Evolutionary conservation across 2,888 invertebrate species (phyloP), one percentile per base, ranked within the genome.

Genomic region (Stenotaenia linearis): DNA sequence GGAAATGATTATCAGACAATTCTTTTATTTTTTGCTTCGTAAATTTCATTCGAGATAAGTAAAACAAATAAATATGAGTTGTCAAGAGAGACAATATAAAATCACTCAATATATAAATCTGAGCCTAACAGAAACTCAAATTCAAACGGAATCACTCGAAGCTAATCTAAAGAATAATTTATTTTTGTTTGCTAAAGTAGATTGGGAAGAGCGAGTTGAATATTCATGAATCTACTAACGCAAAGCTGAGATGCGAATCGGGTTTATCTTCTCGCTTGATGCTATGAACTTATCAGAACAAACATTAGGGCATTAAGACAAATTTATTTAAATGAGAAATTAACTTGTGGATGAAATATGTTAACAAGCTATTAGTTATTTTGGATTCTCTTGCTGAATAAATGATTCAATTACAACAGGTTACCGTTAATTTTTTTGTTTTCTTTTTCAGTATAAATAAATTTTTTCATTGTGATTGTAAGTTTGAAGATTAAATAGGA

Each of bases 291-390:
- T 28, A 69, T 69, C 69, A 28, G 69, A n/a, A 28, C 69, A 69
- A 69, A 69, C 69, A 69, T 69, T 61, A 61, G 21, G 23, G 9
- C 21, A 61, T 61, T 61, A 61, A 61, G 61, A 61, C 61, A 61
- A 0, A 61, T 61, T 69, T 69, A 69, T 69, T 69, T 28, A 69
- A 69, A 69, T 69, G 69, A 69, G 28, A 69, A 69, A 10, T 69
- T 28, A 69, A 28, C 69, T 69, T 69, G 1, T 23, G 23, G 69
- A 3, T 69, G 10, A 28, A 28, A 69, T 69, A 56, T 28, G 23
- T 69, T 69, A 28, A 28, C 21, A 21, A 21, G 6, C 6, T 10
- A 21, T 56, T 56, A 6, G 50, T 50, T 50, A n/a, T 21, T n/a
- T 18, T 18, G 9, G 5, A 32, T 32, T 32, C 9, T 9, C 32